Percentiles rank a stretch among this genome's conserved stretches.
These are phyloP conservation scores for Himalopsyche anomala DNA, from an alignment of 2,888 invertebrate species.

Conservation along the genomic window DNA sequence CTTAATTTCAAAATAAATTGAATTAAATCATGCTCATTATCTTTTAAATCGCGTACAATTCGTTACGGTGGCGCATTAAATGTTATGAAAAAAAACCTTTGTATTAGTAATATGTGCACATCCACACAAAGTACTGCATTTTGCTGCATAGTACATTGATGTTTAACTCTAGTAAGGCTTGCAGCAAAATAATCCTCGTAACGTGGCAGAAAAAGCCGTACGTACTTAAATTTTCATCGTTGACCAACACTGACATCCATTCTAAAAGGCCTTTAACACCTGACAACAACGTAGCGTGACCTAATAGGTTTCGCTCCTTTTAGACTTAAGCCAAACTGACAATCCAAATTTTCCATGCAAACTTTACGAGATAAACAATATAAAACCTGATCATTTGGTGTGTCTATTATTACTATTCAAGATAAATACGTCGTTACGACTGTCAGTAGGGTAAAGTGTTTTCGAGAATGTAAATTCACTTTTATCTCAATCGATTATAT, in stretches of 20 bases:
- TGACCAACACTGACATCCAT: constrained; percentile 19
- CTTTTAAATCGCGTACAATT: too few relatives aligned
- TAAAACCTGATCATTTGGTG: too few relatives aligned
- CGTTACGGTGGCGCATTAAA: too few relatives aligned
- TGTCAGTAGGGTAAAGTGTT: too few relatives aligned
- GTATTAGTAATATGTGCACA: neutral
- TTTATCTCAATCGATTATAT: too few relatives aligned
- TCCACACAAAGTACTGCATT: neutral
- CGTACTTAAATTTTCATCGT: neutral
- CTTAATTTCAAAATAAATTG: too few relatives aligned
- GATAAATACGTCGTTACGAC: too few relatives aligned
- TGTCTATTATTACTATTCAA: too few relatives aligned
- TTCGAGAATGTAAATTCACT: too few relatives aligned
- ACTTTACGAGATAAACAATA: neutral
- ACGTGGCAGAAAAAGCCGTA: neutral
- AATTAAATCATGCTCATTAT: too few relatives aligned
- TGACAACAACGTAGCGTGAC: neutral
- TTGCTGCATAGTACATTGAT: neutral
- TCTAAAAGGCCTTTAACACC: constrained; percentile 37
- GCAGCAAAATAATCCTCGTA: neutral
- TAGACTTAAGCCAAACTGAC: neutral
- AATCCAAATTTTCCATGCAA: constrained; percentile 1
- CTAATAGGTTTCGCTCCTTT: constrained; percentile 29
- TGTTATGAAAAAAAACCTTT: too few relatives aligned
- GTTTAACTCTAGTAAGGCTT: neutral